Evolutionary conservation across 2,797 vertebrate species (phyloP).

Genomic region (Karalla daura): DNA sequence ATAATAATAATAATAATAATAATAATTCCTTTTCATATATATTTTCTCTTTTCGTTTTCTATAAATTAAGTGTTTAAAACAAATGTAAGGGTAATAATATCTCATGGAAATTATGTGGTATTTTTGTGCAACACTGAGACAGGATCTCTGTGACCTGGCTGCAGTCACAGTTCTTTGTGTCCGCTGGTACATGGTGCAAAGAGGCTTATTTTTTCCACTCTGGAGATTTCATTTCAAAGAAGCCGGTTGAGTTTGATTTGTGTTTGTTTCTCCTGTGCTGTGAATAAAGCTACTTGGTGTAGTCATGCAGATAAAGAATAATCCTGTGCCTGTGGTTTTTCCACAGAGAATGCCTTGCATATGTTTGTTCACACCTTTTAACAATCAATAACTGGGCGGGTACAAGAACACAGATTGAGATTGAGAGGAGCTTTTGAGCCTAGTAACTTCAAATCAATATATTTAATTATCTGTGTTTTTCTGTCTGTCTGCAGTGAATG

Average conservation of each 20-base stretch:
- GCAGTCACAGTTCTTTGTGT: constrained; percentile 7
- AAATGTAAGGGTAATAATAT: too few relatives aligned
- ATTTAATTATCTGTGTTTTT: constrained; percentile 39
- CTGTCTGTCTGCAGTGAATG: constrained; percentile 86
- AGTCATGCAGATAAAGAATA: constrained; percentile 5
- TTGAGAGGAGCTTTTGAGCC: constrained; percentile 22
- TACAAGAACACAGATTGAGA: constrained; percentile 16
- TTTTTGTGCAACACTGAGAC: too few relatives aligned
- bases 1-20: too few relatives aligned
- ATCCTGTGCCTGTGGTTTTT: constrained; percentile 9
- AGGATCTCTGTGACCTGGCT: not conserved
- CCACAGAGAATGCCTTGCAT: not conserved
- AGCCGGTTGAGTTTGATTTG: constrained; percentile 8
- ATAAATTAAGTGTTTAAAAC: too few relatives aligned
- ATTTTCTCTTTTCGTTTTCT: too few relatives aligned
- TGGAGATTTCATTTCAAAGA: constrained; percentile 18
- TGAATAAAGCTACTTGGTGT: not conserved
- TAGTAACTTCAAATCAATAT: constrained; percentile 33
- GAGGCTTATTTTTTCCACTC: constrained; percentile 37
- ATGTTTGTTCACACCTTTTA: not conserved
- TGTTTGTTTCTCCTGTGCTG: constrained; percentile 15
- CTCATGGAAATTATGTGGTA: too few relatives aligned
- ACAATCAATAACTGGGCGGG: constrained; percentile 27
- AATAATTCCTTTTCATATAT: too few relatives aligned
- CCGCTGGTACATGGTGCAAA: constrained; percentile 8